Percentiles rank a stretch among this genome's conserved stretches.
Conservation (phyloP, 2,888 invertebrate genomes). For the Noctua janthe region DNA sequence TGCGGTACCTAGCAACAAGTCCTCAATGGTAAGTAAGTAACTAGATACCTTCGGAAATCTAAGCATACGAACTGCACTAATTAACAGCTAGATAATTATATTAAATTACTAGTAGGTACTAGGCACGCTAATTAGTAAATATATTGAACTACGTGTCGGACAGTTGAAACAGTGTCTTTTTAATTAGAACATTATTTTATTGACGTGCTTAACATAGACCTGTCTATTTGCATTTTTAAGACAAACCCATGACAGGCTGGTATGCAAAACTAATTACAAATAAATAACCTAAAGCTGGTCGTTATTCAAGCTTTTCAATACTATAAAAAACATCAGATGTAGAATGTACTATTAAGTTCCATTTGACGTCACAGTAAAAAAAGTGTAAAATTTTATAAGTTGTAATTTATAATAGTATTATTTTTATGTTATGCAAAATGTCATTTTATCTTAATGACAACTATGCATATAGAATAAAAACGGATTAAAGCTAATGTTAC, state of each 20-base stretch:
- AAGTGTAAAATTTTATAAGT: neutral
- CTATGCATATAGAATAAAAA: neutral
- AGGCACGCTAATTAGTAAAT: neutral
- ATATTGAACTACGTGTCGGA: slow-evolving; percentile 1
- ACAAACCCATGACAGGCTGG: neutral
- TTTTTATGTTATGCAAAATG: neutral
- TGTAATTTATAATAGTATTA: neutral
- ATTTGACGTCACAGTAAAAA: neutral
- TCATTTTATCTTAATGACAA: neutral
- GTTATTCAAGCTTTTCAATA: neutral
- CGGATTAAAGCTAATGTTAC: neutral
- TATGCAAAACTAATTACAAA: neutral
- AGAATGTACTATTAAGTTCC: neutral
- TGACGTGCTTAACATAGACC: neutral
- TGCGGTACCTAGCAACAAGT: neutral
- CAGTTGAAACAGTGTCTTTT: neutral
- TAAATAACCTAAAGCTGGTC: neutral
- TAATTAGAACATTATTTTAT: slow-evolving; percentile 5
- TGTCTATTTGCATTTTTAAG: slow-evolving; percentile 8
- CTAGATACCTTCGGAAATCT: slow-evolving; percentile 3
- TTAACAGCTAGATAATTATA: slow-evolving; percentile 3
- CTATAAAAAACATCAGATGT: neutral
- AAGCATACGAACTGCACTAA: neutral
- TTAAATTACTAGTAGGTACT: neutral
- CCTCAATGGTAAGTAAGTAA: neutral